These are phyloP conservation scores for Saturnia japonica DNA, from an alignment of 2,888 invertebrate species.

Conservation along the genomic window DNA sequence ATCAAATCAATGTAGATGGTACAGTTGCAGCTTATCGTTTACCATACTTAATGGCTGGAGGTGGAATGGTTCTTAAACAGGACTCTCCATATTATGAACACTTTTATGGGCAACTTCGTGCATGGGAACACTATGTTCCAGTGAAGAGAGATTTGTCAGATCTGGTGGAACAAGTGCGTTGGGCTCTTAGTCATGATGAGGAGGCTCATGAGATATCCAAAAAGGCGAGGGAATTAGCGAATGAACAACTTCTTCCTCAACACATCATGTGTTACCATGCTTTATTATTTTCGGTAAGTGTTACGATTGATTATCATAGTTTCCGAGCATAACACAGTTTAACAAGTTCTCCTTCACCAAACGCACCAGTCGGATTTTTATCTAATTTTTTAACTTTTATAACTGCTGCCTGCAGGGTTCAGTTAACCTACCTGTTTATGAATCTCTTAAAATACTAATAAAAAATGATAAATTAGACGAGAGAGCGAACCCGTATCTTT, in stretches of 20 bases:
- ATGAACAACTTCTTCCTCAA: constrained; percentile 89
- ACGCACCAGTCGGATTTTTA: no score
- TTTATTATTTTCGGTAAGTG: constrained; percentile 67
- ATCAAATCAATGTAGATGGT: constrained; percentile 96
- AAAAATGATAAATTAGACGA: no score
- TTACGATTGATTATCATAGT: neutral
- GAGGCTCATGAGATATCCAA: constrained; percentile 85
- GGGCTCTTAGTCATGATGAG: constrained; percentile 88
- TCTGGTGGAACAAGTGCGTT: constrained; percentile 88
- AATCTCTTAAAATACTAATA: no score
- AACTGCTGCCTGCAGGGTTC: no score
- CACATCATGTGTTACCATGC: constrained; percentile 95
- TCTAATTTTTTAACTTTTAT: no score
- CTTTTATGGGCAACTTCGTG: constrained; percentile 90
- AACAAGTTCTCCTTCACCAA: no score
- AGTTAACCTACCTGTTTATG: no score
- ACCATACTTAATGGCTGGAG: constrained; percentile 94
- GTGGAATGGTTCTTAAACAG: constrained; percentile 94
- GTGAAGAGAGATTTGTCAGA: constrained; percentile 90
- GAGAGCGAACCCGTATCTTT: no score
- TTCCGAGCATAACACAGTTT: neutral
- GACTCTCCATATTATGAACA: constrained; percentile 97
- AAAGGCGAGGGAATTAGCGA: constrained; percentile 87
- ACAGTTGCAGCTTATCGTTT: constrained; percentile 98
- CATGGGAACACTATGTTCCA: constrained; percentile 92